Evolutionary conservation across 2,888 invertebrate species (phyloP).

Genomic region (Therioaphis trifolii): DNA sequence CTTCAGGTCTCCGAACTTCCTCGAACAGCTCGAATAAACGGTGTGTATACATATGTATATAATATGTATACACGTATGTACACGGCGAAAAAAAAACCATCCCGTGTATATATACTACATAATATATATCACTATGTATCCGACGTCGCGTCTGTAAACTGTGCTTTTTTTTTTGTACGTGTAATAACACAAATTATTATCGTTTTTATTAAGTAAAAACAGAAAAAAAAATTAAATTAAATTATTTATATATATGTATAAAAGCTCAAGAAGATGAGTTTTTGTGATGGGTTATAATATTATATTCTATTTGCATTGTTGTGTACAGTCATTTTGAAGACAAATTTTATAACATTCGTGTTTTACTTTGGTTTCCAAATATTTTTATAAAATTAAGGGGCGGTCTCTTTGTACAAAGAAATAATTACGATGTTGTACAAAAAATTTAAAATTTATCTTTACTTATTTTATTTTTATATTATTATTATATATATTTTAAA

Average conservation of each 20-base stretch:
- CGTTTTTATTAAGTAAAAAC: slow-evolving; percentile 60
- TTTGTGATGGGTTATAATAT: slow-evolving; percentile 64
- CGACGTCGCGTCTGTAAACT: slow-evolving; percentile 62
- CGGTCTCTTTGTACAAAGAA: slow-evolving; percentile 60
- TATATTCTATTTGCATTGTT: slow-evolving; percentile 60
- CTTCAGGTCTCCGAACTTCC: slow-evolving; percentile 99
- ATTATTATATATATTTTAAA: slow-evolving; percentile 50
- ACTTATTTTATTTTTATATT: slow-evolving; percentile 59
- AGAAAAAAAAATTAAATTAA: slow-evolving; percentile 63
- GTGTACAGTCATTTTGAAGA: slow-evolving; percentile 62
- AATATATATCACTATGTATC: slow-evolving; percentile 26
- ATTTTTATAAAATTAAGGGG: slow-evolving; percentile 57
- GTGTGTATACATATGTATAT: slow-evolving; percentile 50
- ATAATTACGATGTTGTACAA: slow-evolving; percentile 58
- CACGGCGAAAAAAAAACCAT: too few species aligned
- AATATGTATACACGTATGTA: not conserved
- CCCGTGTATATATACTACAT: too few species aligned
- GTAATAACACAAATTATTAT: too few species aligned
- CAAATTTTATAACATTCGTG: slow-evolving; percentile 61
- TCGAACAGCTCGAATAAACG: slow-evolving; percentile 94
- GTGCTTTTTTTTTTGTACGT: slow-evolving; percentile 52
- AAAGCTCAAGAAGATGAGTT: slow-evolving; percentile 59
- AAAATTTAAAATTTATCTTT: slow-evolving; percentile 46
- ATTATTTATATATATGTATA: too few species aligned
- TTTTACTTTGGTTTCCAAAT: slow-evolving; percentile 54